Evolutionary conservation across 2,113 vertebrate species (phyloP).

Genomic region (Ornithorhynchus anatinus): DNA sequence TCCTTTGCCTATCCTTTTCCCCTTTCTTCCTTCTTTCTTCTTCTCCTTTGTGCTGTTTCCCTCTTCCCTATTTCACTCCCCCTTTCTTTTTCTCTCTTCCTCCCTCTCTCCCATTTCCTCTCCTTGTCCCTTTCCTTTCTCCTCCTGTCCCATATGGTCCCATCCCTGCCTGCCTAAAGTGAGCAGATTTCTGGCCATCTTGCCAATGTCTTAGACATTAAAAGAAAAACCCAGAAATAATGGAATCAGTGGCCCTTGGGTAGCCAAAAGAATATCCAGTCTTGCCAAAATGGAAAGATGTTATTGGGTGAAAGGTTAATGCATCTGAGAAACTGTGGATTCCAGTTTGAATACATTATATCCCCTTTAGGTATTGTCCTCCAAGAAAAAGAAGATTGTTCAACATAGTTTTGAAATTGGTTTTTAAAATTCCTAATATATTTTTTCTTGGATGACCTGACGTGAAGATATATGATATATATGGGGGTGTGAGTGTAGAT

Average conservation of each 20-base stretch:
- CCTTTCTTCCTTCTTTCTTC: not conserved
- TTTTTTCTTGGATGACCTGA: no score
- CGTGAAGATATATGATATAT: not conserved
- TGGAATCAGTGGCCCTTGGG: not conserved
- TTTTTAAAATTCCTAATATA: no score
- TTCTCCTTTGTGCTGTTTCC: no score
- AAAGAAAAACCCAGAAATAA: not conserved
- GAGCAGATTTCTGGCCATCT: not conserved
- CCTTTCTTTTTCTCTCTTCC: not conserved
- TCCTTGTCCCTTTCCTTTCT: no score
- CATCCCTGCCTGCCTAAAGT: not conserved
- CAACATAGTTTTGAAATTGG: no score
- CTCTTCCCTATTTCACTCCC: not conserved
- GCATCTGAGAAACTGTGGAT: not conserved
- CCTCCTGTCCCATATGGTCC: no score
- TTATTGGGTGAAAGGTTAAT: not conserved
- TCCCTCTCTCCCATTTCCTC: no score
- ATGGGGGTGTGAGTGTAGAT: fast-evolving
- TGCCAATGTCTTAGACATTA: not conserved
- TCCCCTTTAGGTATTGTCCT: not conserved
- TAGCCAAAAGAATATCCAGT: not conserved
- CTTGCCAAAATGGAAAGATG: not conserved
- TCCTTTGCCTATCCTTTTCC: no score
- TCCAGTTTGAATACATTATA: not conserved
- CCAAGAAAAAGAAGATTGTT: not conserved